Conservation (phyloP, 1,140 invertebrate species). For the Scylla paramamosain region DNA sequence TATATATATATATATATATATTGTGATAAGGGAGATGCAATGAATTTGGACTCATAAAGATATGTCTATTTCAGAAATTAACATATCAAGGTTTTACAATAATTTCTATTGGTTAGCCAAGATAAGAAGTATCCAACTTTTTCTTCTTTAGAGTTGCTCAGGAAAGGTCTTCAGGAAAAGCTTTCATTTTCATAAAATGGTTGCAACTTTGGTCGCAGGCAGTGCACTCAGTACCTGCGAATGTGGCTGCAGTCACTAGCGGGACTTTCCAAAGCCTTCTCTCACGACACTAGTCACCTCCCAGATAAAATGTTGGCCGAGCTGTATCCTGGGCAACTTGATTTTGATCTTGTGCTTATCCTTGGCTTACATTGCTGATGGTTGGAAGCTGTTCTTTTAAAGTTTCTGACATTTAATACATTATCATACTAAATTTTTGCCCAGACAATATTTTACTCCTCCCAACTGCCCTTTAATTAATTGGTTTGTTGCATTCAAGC, state of each 20-base stretch:
- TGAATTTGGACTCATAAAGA: slow-evolving; percentile 32
- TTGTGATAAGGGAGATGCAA: slow-evolving; percentile 16
- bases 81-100: slow-evolving; percentile 21
- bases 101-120: neutral
- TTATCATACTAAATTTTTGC: slow-evolving; percentile 18
- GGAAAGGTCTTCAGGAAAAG: neutral
- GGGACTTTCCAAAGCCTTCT: neutral
- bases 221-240: neutral
- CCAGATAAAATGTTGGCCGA: neutral
- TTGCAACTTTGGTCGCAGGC: neutral
- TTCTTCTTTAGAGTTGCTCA: neutral
- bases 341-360: neutral
- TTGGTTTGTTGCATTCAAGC: neutral
- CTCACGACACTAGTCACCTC: neutral
- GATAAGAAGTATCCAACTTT: neutral
- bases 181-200: neutral
- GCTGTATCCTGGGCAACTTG: neutral
- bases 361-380: neutral
- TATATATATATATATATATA: slow-evolving; percentile 46
- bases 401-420: neutral
- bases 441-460: neutral
- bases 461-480: neutral
- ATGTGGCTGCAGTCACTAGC: neutral
- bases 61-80: slow-evolving; percentile 40
- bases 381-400: slow-evolving; percentile 1